A percentile compares a stretch with the other conserved stretches of the same genome.
Conservation (phyloP, 53 echinoderm and acorn worm genomes). For the Paracentrotus lividus region DNA sequence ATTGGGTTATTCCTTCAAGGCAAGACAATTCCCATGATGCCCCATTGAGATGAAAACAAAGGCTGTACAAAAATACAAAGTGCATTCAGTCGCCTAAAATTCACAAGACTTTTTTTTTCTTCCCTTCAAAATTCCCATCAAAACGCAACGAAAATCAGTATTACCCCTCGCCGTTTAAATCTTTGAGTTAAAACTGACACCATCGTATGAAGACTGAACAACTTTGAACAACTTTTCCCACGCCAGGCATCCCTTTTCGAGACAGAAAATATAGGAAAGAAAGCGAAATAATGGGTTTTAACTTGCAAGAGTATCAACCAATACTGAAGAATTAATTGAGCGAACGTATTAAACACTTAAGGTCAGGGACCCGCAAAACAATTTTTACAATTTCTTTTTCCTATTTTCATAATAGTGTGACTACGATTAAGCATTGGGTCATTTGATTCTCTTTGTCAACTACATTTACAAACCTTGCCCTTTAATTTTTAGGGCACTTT, state of each 20-base stretch:
- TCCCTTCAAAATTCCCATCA: background rate
- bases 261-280: background rate
- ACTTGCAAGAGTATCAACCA: background rate
- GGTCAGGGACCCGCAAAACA: slow-evolving; percentile 3
- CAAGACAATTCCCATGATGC: slow-evolving; percentile 22
- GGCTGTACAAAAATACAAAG: background rate
- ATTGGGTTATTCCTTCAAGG: background rate
- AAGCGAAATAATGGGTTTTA: background rate
- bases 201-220: background rate
- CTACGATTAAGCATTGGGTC: background rate
- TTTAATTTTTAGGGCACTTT: too few species aligned
- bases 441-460: background rate
- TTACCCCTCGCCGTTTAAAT: background rate
- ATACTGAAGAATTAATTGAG: background rate
- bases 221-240: slow-evolving; percentile 24
- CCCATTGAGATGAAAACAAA: background rate
- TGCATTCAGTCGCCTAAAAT: background rate
- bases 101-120: background rate
- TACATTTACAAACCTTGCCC: too few species aligned
- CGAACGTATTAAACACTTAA: background rate
- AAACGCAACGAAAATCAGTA: background rate
- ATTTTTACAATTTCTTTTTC: background rate
- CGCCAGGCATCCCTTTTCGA: background rate
- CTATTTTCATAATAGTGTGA: background rate
- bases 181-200: background rate